phyloP scores from a whole-genome alignment of 2,888 invertebrate genomes.

The Trissolcus japonicus region DNA sequence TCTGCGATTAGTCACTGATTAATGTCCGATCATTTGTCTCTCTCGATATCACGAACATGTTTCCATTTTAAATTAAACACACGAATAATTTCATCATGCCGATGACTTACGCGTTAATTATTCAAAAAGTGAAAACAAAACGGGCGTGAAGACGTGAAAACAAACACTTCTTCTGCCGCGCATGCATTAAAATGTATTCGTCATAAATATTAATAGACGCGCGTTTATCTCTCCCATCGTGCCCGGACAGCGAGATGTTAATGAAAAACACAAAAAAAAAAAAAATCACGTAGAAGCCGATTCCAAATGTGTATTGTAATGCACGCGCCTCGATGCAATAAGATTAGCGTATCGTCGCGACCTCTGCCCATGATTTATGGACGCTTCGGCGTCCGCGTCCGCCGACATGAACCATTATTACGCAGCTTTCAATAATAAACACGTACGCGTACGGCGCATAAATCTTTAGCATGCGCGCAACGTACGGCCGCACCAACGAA shows the following conservation, averaged over 20 bases:
- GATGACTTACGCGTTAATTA: constrained; percentile 24
- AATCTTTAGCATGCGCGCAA: constrained; percentile 61
- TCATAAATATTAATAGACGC: constrained; percentile 47
- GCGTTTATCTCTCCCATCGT: constrained; percentile 24
- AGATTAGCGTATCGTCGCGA: constrained; percentile 68
- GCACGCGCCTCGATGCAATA: constrained; percentile 59
- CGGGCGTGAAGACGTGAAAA: constrained; percentile 35
- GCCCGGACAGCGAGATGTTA: constrained; percentile 28
- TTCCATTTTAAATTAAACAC: neutral
- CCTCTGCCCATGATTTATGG: constrained; percentile 65
- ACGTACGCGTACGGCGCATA: constrained; percentile 64
- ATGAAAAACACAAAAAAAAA: constrained; percentile 26
- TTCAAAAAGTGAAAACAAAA: constrained; percentile 34
- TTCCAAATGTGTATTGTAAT: constrained; percentile 48
- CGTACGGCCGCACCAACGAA: constrained; percentile 36
- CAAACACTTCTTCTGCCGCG: constrained; percentile 32
- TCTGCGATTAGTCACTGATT: too few relatives aligned
- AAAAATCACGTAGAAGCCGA: constrained; percentile 29
- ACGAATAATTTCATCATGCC: neutral
- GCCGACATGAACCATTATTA: constrained; percentile 64
- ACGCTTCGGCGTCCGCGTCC: constrained; percentile 59
- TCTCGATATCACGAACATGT: too few relatives aligned
- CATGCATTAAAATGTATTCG: constrained; percentile 34
- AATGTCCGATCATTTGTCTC: too few relatives aligned
- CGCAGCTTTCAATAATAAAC: constrained; percentile 70